Evolutionary conservation across 2,797 vertebrate species (phyloP).

Genomic region (Hozukius guyotensis): DNA sequence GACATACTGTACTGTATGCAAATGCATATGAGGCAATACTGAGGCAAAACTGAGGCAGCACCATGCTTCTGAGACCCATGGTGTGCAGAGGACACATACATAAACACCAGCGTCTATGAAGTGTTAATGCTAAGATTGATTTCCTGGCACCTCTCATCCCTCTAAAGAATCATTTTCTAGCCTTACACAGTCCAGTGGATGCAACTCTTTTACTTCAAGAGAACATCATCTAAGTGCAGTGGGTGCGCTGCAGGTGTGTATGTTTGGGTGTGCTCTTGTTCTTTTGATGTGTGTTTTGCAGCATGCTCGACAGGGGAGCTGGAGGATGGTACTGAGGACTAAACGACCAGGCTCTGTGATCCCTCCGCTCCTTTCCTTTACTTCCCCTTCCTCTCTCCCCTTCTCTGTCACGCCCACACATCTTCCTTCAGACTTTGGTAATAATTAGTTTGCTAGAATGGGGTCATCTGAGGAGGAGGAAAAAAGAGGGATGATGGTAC

Average conservation of each 20-base stretch:
- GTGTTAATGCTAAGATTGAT: conserved; percentile 47
- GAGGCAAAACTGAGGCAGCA: not conserved
- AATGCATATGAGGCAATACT: conserved; percentile 10
- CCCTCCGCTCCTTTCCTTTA: conserved; percentile 28
- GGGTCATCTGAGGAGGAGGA: conserved; percentile 56
- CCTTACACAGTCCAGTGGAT: conserved; percentile 50
- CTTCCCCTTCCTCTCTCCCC: not conserved
- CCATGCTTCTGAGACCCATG: not conserved
- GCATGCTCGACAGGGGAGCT: conserved; percentile 46
- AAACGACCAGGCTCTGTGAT: conserved; percentile 58
- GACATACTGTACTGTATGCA: not conserved
- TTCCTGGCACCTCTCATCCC: conserved; percentile 41
- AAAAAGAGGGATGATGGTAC: conserved; percentile 38
- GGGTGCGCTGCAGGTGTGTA: conserved; percentile 35
- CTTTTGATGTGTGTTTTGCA: conserved; percentile 69
- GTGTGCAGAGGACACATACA: conserved; percentile 4
- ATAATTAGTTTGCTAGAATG: conserved; percentile 72
- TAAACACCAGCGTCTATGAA: conserved; percentile 38
- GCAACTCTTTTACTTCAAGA: conserved; percentile 42
- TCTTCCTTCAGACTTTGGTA: conserved; percentile 55
- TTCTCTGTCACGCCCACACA: conserved; percentile 56
- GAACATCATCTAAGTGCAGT: conserved; percentile 48
- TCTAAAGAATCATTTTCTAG: conserved; percentile 57
- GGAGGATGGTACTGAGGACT: conserved; percentile 51
- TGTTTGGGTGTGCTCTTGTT: conserved; percentile 22